Percentiles rank a stretch among this genome's conserved stretches.
phyloP scores from a whole-genome alignment of 2,113 vertebrate genomes.

The Neogobius melanostomus region DNA sequence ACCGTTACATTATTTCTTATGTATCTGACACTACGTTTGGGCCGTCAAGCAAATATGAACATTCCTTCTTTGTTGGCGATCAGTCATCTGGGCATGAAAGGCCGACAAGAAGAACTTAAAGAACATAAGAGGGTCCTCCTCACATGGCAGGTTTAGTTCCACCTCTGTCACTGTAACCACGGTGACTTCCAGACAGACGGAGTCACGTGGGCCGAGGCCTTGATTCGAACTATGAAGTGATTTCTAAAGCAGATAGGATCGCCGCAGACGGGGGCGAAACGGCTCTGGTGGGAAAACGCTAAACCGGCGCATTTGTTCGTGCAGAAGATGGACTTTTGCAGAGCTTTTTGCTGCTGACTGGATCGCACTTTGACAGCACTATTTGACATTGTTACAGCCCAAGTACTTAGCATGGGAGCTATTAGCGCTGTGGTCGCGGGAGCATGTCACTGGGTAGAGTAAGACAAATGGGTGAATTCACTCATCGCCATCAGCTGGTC shows the following conservation, averaged over 20 bases:
- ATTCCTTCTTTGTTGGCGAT: conserved; percentile 4
- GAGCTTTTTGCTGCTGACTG: too few species aligned
- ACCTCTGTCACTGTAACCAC: conserved; percentile 12
- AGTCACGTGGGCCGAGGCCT: conserved; percentile 36
- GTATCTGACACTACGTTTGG: neutral
- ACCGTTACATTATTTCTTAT: too few species aligned
- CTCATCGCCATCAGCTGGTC: conserved; percentile 69
- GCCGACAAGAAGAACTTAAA: neutral
- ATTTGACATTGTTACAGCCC: too few species aligned
- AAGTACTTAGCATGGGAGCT: conserved; percentile 34
- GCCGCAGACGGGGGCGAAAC: conserved; percentile 16
- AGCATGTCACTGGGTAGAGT: conserved; percentile 47
- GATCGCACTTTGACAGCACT: too few species aligned
- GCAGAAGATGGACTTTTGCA: too few species aligned
- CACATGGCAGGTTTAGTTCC: conserved; percentile 15
- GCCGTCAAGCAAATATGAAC: neutral
- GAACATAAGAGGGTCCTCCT: conserved; percentile 14
- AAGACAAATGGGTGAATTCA: conserved; percentile 79
- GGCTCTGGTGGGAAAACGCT: conserved; percentile 54
- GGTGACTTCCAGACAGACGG: conserved; percentile 41
- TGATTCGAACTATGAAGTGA: conserved; percentile 26
- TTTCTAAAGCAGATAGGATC: conserved; percentile 22
- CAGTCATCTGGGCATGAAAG: neutral
- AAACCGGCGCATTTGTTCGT: too few species aligned
- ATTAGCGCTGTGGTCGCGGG: conserved; percentile 57